A percentile compares a stretch with the other conserved stretches of the same genome.
Conservation (phyloP, 2,888 invertebrate species). For the Slavum lentiscoides region DNA sequence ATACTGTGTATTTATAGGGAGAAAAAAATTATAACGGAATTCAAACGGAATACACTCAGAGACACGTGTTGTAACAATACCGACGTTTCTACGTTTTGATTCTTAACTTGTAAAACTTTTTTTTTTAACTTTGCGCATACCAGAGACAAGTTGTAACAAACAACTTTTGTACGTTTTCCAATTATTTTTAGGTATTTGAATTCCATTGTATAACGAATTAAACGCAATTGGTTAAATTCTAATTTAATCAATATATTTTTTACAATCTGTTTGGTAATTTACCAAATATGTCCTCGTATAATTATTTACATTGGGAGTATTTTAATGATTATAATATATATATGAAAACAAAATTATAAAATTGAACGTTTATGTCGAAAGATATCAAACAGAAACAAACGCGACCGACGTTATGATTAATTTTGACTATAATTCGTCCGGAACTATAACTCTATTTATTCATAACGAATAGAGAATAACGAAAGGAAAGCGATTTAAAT, state of each 20-base stretch:
- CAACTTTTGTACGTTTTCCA: not conserved
- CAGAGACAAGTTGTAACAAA: not conserved
- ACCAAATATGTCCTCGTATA: no score
- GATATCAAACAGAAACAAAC: no score
- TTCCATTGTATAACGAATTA: not conserved
- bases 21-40: conserved; percentile 1
- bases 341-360: no score
- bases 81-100: not conserved
- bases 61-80: conserved; percentile 29
- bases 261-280: no score
- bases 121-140: conserved; percentile 14
- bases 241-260: no score
- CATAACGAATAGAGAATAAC: not conserved
- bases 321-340: no score
- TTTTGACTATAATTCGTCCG: no score
- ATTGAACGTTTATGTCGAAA: no score
- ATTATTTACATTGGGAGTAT: no score
- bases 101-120: conserved; percentile 1
- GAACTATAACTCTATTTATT: not conserved
- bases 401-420: no score
- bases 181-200: not conserved
- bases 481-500: not conserved
- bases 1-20: not conserved
- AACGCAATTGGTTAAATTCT: no score
- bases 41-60: conserved; percentile 1